Base-by-base conservation (phyloP, 2,888 invertebrate species). In the Agelastica alni region DNA sequence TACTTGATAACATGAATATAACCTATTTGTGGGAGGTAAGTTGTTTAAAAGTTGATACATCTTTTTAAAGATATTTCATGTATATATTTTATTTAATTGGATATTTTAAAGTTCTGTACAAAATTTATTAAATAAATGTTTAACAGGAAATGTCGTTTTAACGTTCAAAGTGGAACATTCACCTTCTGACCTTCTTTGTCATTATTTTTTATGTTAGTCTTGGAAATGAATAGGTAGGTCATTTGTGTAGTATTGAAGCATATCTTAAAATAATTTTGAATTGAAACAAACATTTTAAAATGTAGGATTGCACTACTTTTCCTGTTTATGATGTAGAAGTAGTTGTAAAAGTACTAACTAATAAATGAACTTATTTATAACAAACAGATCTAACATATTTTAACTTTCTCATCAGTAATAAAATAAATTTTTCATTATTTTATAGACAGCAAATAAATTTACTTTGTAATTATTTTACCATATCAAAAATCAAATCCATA, bases 11-110 rank as follows among this genome's bases (percentile, higher is more conserved):
- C n/a, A n/a, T 64, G 65, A 62, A 64, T 66, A 61, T 64, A 69
- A 68, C 69, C 68, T 67, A 66, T 66, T 67, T 66, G 54, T 32
- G 56, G 67, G 59, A 68, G 68, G 69, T 69, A 64, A 68, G 68
- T 65, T 36, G n/a, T 36, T 28, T n/a, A 26, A 22, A 10, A 5
- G 10, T 0, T 12, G 3, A 9, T 36, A 36, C 17, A 4, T 5
- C 10, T 47, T 46, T 32, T 32, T 28, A 10, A 16, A 14, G 2
- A 41, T 16, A 9, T 18, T 22, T 9, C 18, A 43, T 7, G 17
- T 10, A 9, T 20, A n/a, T 32, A 5, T 7, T 16, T 37, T 18
- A 28, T 14, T 6, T 36, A 26, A 16, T 34, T 22, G 9, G n/a
- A 30, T 37, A 12, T 31, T 12, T 36, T 36, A 32, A 20, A 39